Percentiles rank a stretch among this genome's conserved stretches.
These are phyloP conservation scores for Halisarca cf. caerulea DNA, from an alignment of 37 sponge, comb jelly and placozoan genomes.

Conservation along the genomic window DNA sequence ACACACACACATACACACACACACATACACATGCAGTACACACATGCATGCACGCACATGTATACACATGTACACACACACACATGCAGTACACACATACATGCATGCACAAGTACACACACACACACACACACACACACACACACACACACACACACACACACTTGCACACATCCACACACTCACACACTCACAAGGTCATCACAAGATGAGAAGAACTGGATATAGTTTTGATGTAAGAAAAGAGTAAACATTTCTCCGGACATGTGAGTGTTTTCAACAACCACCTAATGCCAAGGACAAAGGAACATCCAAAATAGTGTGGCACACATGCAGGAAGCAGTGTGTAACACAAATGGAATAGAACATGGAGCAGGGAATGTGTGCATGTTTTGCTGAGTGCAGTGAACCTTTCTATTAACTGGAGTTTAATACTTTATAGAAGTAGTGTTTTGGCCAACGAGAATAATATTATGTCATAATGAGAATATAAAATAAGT, in stretches of 20 bases:
- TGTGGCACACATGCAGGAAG: too few species aligned
- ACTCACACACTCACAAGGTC: constrained; percentile 54
- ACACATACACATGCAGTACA: neutral
- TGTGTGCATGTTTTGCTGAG: too few species aligned
- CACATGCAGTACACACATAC: constrained; percentile 14
- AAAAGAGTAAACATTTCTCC: constrained; percentile 67
- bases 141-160: neutral
- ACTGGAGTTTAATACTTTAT: too few species aligned
- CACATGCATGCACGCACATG: neutral
- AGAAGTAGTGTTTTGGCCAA: too few species aligned
- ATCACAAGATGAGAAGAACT: constrained; percentile 60
- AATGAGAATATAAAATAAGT: too few species aligned
- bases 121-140: constrained; percentile 5
- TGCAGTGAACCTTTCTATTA: too few species aligned
- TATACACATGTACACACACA: neutral
- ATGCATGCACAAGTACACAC: neutral
- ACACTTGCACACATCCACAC: neutral
- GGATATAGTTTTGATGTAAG: constrained; percentile 80
- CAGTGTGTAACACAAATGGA: too few species aligned
- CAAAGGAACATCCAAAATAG: too few species aligned
- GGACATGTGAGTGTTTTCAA: constrained; percentile 68
- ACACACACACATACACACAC: neutral
- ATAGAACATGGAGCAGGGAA: too few species aligned
- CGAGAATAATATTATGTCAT: too few species aligned
- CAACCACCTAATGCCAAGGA: constrained; percentile 40